Evolutionary conservation across 2,888 invertebrate genomes (phyloP).

Genomic region (Eremobia ochroleuca): DNA sequence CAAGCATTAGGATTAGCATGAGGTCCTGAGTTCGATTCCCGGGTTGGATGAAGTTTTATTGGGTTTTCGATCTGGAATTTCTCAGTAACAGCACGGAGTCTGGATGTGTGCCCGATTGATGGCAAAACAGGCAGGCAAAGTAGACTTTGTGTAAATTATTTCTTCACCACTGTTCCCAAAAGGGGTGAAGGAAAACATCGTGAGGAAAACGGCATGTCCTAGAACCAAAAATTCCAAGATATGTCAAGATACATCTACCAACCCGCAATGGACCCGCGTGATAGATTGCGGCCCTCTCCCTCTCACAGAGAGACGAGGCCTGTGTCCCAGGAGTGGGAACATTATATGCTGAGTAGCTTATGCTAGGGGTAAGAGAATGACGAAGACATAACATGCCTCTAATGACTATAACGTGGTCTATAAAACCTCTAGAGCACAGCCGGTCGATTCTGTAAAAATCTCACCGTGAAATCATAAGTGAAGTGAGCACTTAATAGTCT

Average conservation of each 20-base stretch:
- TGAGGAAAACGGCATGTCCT: background rate
- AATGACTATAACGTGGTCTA: background rate
- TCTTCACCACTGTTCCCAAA: too few relatives aligned
- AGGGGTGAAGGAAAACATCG: background rate
- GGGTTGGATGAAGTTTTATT: too few relatives aligned
- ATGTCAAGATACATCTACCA: background rate
- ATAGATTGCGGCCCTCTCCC: background rate
- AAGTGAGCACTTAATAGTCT: too few relatives aligned
- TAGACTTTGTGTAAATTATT: too few relatives aligned
- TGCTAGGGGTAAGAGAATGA: background rate
- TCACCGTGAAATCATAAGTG: too few relatives aligned
- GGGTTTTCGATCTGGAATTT: too few relatives aligned
- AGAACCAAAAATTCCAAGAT: too few relatives aligned
- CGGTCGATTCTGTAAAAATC: too few relatives aligned
- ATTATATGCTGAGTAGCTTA: background rate
- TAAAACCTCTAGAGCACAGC: conserved; percentile 6
- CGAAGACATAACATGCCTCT: background rate
- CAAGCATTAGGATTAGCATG: too few relatives aligned
- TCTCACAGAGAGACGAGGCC: background rate
- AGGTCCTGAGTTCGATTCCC: too few relatives aligned
- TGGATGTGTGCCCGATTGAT: background rate
- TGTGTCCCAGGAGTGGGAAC: background rate
- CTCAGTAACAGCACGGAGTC: background rate
- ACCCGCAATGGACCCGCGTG: background rate
- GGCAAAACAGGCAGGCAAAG: background rate